These are phyloP conservation scores for Cherax quadricarinatus DNA, from an alignment of 1,140 invertebrate genomes.

Conservation along the genomic window DNA sequence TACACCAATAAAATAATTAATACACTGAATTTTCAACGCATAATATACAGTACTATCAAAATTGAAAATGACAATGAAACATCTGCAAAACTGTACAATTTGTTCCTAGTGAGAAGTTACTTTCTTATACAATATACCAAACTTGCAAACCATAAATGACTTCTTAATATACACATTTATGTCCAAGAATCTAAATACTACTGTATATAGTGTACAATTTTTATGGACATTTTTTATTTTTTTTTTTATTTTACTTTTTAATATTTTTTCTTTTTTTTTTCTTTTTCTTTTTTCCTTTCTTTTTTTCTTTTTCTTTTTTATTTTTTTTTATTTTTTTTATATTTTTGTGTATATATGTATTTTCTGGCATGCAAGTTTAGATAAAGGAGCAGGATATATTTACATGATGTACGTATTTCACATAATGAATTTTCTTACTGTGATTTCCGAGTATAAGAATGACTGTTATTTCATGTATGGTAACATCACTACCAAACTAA, in stretches of 20 bases:
- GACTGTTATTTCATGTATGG: neutral
- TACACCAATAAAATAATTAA: too few species aligned
- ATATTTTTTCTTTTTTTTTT: neutral
- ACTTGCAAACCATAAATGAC: neutral
- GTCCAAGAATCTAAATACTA: too few species aligned
- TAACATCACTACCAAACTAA: too few species aligned
- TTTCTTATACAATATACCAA: neutral
- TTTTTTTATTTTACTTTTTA: too few species aligned
- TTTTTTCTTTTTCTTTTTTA: neutral
- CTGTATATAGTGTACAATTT: too few species aligned
- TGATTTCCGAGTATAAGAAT: neutral
- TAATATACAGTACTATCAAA: too few species aligned
- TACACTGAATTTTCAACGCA: too few species aligned
- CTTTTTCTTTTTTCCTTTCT: neutral
- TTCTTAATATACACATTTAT: too few species aligned
- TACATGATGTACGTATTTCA: neutral
- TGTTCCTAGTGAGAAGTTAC: neutral
- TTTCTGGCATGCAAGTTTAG: neutral
- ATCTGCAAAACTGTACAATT: neutral
- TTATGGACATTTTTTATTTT: too few species aligned
- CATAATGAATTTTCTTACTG: neutral
- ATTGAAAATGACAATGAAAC: too few species aligned
- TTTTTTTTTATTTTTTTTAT: neutral
- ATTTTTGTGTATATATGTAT: neutral
- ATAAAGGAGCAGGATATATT: neutral